Evolutionary conservation across 2,888 invertebrate species (phyloP).

Genomic region (Scrobipalpa atriplicella): DNA sequence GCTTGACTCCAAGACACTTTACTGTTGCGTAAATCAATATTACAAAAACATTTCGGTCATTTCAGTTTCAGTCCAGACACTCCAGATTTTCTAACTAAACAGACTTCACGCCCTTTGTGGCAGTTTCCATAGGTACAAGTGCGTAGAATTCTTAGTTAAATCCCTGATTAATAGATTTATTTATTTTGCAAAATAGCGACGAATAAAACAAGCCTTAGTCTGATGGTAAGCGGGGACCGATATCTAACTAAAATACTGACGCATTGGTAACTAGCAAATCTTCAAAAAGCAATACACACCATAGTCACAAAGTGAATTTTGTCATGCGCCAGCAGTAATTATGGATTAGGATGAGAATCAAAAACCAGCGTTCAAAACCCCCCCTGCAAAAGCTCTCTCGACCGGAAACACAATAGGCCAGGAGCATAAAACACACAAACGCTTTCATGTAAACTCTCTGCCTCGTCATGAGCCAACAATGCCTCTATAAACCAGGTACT

Average conservation of each 20-base stretch:
- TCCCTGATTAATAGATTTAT: background rate
- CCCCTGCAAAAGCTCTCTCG: background rate
- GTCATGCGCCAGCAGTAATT: too few relatives aligned
- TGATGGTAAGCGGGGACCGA: too few relatives aligned
- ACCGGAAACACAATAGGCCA: slow-evolving; percentile 2
- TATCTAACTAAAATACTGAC: too few relatives aligned
- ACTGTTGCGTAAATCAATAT: background rate
- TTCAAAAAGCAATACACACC: too few relatives aligned
- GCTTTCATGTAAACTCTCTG: slow-evolving; percentile 33
- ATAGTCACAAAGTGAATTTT: too few relatives aligned
- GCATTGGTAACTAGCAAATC: too few relatives aligned
- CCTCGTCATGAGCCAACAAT: slow-evolving; percentile 1
- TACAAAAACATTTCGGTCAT: background rate
- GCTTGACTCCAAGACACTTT: slow-evolving; percentile 9
- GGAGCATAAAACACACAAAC: slow-evolving; percentile 16
- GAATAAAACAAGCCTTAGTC: too few relatives aligned
- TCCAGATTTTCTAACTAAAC: too few relatives aligned
- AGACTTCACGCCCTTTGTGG: background rate
- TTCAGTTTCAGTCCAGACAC: background rate
- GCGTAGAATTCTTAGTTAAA: background rate
- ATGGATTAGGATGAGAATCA: background rate
- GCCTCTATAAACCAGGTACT: slow-evolving; percentile 14
- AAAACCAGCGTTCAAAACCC: background rate
- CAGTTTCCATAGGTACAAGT: background rate
- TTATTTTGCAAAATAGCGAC: background rate